Percentiles rank a stretch among this genome's conserved stretches.
Evolutionary conservation across 1,140 invertebrate species (phyloP).

Genomic region (Hylaeus volcanicus): DNA sequence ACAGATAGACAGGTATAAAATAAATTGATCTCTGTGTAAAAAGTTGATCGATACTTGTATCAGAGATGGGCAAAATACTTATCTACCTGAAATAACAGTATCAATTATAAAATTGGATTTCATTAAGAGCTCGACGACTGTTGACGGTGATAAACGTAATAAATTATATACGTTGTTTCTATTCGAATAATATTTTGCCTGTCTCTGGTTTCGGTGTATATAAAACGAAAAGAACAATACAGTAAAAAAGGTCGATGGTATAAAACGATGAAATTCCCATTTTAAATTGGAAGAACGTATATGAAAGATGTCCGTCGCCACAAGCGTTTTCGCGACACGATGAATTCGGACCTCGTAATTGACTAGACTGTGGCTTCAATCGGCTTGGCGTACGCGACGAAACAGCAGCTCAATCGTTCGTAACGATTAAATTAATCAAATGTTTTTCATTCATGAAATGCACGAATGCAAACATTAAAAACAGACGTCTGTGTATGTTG

Average conservation of each 20-base stretch:
- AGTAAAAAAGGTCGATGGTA: neutral
- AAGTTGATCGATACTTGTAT: neutral
- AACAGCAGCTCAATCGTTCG: slow-evolving; percentile 17
- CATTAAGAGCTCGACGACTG: no score
- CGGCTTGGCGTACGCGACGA: slow-evolving; percentile 42
- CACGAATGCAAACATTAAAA: no score
- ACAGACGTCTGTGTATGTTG: no score
- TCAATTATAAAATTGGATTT: neutral
- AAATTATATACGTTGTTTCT: no score
- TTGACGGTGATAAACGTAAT: no score
- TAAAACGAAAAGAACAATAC: neutral
- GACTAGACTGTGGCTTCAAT: slow-evolving; percentile 56
- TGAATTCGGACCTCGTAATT: slow-evolving; percentile 54
- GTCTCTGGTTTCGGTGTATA: no score
- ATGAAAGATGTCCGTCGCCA: slow-evolving; percentile 7
- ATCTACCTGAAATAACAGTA: no score
- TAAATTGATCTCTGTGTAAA: slow-evolving; percentile 18
- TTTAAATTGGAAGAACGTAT: slow-evolving; percentile 10
- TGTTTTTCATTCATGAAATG: no score
- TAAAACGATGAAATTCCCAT: neutral
- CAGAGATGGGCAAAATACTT: no score
- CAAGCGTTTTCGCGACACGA: neutral
- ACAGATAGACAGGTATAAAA: neutral
- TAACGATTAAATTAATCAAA: no score
- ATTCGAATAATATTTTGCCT: no score